Percentiles rank a stretch among this genome's conserved stretches.
Conservation (phyloP, 2,888 invertebrate genomes). For the Rutpela maculata region DNA sequence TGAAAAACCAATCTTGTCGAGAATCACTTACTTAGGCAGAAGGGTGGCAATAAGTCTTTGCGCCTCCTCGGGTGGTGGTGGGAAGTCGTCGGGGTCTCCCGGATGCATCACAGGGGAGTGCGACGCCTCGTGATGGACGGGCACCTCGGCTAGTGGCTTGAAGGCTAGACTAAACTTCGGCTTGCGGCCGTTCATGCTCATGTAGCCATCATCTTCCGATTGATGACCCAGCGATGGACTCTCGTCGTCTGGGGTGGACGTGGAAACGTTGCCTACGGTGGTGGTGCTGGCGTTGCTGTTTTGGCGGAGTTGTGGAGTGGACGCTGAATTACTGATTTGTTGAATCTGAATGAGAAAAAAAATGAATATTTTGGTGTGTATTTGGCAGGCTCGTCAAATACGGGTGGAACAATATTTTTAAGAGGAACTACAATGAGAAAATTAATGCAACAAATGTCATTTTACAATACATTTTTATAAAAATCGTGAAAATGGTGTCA, state of each 20-base stretch:
- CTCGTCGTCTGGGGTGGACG: constrained; percentile 78
- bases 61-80: constrained; percentile 87
- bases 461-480: too few relatives aligned
- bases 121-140: constrained; percentile 73
- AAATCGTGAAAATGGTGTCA: too few relatives aligned
- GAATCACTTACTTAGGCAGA: constrained; percentile 80
- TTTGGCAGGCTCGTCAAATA: not conserved
- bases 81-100: constrained; percentile 75
- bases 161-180: constrained; percentile 76
- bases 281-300: constrained; percentile 66
- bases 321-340: constrained; percentile 69
- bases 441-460: too few relatives aligned
- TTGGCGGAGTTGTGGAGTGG: constrained; percentile 73
- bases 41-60: constrained; percentile 85
- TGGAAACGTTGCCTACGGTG: constrained; percentile 61
- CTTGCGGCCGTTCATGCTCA: constrained; percentile 93
- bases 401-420: too few relatives aligned
- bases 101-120: constrained; percentile 63
- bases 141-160: constrained; percentile 78
- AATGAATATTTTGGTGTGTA: not conserved
- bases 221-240: constrained; percentile 89
- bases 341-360: constrained; percentile 63
- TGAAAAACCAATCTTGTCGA: not conserved
- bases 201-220: constrained; percentile 93
- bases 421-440: too few relatives aligned